Evolutionary conservation across 2,888 invertebrate species (phyloP), one percentile per base, ranked within the genome.

Genomic region (Tetramorium bicarinatum): DNA sequence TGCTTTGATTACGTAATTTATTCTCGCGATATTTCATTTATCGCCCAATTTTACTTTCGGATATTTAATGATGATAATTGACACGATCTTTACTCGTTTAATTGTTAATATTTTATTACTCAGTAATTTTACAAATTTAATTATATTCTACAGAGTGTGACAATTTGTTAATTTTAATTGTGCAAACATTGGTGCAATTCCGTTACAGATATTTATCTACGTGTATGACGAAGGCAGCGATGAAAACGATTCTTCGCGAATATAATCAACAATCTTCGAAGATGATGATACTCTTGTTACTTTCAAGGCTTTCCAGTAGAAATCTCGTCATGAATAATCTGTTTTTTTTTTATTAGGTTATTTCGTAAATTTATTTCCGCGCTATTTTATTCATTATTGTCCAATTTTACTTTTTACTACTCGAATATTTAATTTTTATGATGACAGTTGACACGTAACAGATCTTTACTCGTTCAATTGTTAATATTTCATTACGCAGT

Each of bases 161-260:
- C 29, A 34, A 34, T 34, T 34, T 34, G 0, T 34, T 34, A 34
- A 34, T 34, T 34, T 34, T 34, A 34, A 34, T 34, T 34, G 29
- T 34, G 29, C 29, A 34, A 34, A 34, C 29, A 34, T 34, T 34
- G 29, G 2, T 29, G 29, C 4, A 34, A 34, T 34, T 34, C 29
- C 29, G 29, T 34, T 34, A 34, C 29, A 34, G 29, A 34, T 34
- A 34, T 34, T 34, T 34, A 34, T 34, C 29, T 34, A 4, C 29
- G 4, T 44, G 41, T 3, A n/a, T n/a, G 7, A 18, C 3, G 15
- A 2, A 34, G 54, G 18, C 52, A n/a, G 18, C 13, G 29, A 67
- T 34, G 54, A 69, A 56, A 62, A 47, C 61, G 41, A 79, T 62
- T 18, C 47, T 61, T 52, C 77, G 74, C 83, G 79, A 87, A 82